Base-by-base conservation (phyloP, 2,888 invertebrate genomes). In the Iselma pallidipennis region DNA sequence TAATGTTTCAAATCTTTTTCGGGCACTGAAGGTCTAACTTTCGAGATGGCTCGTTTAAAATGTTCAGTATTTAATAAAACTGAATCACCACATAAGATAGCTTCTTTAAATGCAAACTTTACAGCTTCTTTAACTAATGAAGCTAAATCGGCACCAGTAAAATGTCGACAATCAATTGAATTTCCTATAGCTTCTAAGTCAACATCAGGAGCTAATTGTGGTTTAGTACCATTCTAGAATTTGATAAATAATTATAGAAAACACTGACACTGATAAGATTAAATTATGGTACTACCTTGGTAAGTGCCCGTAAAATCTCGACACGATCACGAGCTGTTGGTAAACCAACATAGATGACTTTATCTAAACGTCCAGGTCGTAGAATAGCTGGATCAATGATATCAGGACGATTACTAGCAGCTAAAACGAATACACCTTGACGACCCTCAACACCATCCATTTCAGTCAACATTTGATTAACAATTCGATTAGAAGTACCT, bases 381-480 rank as follows among this genome's bases (percentile, higher is more conserved):
- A 98, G 81, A 37, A 99, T 91, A 0, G 98, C 98, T 2, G 96
- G 94, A 82, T 99, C 98, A 58, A 99, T 91, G 21, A 97, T 96
- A 76, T 99, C 97, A 0, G 97, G 96, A 70, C 98, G 86, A 83
- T 99, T 99, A 25, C 95, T 96, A 0, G 98, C 98, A 0, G 96
- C 98, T 83, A 99, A 88, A 19, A 99, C 86, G 79, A 94, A 99
- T 4, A 99, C 98, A 1, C 95, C 94, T 77, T 92, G 90, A 51
- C 98, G 87, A 26, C 89, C 89, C 78, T 96, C 95, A 42, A 98
- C 88, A 2, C 98, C 98, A 78, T 99, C 98, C 98, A 99, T 97
- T 86, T 99, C 98, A 0, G 98, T 98, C 52, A 99, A 83, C 81
- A 99, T 84, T 81, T 98, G 98, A 81, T 98, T 99, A 0, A 99